phyloP scores from a whole-genome alignment of 2,797 vertebrate species.

The Hephaestus fuliginosus region DNA sequence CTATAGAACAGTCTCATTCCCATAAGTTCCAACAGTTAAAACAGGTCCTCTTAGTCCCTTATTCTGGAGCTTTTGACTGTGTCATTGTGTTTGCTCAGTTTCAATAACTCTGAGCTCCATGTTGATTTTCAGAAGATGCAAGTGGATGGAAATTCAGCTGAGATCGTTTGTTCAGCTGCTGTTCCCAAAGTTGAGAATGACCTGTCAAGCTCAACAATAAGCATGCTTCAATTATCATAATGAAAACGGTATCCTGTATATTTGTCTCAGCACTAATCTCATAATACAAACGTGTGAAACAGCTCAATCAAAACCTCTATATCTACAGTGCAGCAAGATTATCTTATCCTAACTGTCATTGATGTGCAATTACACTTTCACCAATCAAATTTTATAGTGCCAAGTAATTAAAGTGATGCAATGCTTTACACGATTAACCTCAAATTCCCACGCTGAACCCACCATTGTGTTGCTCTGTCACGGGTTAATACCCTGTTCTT shows the following conservation, averaged over 20 bases:
- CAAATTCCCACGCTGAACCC: background rate
- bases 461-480: background rate
- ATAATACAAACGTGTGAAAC: background rate
- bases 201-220: background rate
- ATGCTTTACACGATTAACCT: slow-evolving; percentile 24
- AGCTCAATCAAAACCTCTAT: background rate
- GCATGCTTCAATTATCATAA: background rate
- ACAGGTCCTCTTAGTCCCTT: background rate
- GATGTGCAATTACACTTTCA: background rate
- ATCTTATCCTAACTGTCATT: slow-evolving; percentile 8
- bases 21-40: too few species aligned
- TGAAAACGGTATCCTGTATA: background rate
- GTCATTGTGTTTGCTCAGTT: background rate
- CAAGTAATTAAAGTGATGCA: slow-evolving; percentile 25
- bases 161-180: background rate
- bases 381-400: background rate
- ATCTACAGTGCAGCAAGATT: background rate
- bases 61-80: too few species aligned
- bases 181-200: background rate
- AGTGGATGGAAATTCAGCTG: background rate
- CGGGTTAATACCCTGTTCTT: background rate
- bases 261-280: background rate
- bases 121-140: background rate
- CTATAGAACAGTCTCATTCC: too few species aligned
- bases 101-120: background rate